Evolutionary conservation across 2,797 vertebrate genomes (phyloP), one percentile per base, ranked within the genome.

Genomic region (Halcyon chelicuti): DNA sequence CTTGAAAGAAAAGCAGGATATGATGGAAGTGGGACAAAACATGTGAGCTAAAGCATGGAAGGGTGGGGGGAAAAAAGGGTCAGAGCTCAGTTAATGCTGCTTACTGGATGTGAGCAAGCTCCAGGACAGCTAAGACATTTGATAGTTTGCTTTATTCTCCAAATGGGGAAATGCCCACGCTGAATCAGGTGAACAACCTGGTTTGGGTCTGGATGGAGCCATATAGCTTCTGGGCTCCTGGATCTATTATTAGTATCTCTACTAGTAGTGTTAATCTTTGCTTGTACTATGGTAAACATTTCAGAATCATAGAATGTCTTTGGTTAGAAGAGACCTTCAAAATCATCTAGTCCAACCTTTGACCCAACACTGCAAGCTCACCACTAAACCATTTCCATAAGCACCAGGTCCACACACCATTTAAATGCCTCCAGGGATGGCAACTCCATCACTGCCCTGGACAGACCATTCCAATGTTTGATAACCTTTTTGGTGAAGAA

Each of bases 11-110:
- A 73, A 62, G 37, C 0, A 7, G 28, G 35, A 22, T 40, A 8
- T 17, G 22, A 33, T 54, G 25, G 21, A 70, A 66, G 15, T 39
- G n/a, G 39, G n/a, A 49, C 7, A 58, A 67, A 92, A 33, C 4
- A 11, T 33, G 28, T 8, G 28, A 78, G 12, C 15, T 46, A 37
- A 67, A 31, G 9, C 80, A 25, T 14, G 14, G 28, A 74, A 58
- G 10, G 7, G 21, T 4, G 49, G 20, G 15, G 7, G 21, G 11
- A 1, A 1, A 9, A 67, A 58, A 49, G 2, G 1, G 3, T 71
- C 39, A 67, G 33, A 46, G 28, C 3, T 83, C 31, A 28, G 6
- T 65, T 51, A 73, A 76, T 60, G 13, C 14, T 79, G 23, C 28
- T 75, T 47, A 8, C 49, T 67, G 31, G 14, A 46, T 67, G 15